Evolutionary conservation across 2,113 vertebrate genomes (phyloP), one percentile per base, ranked within the genome.

Genomic region (Probosciger aterrimus): DNA sequence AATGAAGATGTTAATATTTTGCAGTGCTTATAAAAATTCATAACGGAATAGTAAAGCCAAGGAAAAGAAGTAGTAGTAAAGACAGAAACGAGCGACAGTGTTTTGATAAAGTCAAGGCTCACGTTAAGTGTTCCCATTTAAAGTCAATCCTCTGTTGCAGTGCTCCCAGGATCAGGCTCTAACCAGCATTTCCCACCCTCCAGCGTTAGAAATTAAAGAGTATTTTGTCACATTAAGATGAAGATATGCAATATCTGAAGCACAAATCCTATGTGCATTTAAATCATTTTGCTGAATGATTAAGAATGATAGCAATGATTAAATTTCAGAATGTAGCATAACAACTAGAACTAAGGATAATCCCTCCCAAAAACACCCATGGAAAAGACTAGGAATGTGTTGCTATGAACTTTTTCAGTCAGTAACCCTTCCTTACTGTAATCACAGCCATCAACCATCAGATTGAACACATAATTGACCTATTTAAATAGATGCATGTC

Each of bases 71-170:
- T 6, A n/a, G 11, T 6, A 30, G 28, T 24, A 23, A 57, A 44
- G 19, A 14, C 5, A 24, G 22, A 49, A 68, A 55, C 8, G 69
- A 75, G 8, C 47, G 30, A 8, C 1, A 25, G 23, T 3, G 19
- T 16, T 73, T 43, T 25, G 39, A 15, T 35, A 12, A 67, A 74
- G 22, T 18, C n/a, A 46, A 68, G 19, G 39, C 17, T 67, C 6
- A 15, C 0, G 0, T 15, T 37, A 35, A 47, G 16, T 5, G 22
- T 55, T 74, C 52, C 10, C 2, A 0, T 62, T 22, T 25, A 6
- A 53, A 62, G 22, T 47, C 7, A 55, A 8, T n/a, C 41, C 33
- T 39, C 31, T 27, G 11, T 19, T n/a, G 30, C 35, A 17, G 4
- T 8, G 9, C 13, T 28, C 22, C 33, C 33, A 41, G 62, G 14